Conservation (phyloP, 1,140 invertebrate genomes). For the Berghia stephanieae region DNA sequence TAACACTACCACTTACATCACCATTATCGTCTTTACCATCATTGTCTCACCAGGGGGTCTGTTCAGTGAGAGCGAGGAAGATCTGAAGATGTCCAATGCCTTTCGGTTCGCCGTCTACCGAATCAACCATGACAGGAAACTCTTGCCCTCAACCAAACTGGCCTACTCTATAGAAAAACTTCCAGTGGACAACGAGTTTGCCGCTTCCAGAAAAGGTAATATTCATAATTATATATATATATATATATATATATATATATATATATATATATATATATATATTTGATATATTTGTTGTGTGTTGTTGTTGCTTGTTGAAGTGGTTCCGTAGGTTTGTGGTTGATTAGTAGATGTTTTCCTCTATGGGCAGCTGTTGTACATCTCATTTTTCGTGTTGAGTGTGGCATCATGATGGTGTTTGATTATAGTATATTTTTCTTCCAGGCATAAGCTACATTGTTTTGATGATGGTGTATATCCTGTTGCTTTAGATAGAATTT, state of each 20-base stretch:
- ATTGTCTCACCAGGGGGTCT: constrained; percentile 45
- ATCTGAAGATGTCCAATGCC: constrained; percentile 47
- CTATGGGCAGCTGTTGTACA: no score
- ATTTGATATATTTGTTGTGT: no score
- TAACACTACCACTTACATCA: neutral
- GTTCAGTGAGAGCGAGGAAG: constrained; percentile 54
- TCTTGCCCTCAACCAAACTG: constrained; percentile 45
- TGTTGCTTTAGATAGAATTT: no score
- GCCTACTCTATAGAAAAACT: constrained; percentile 50
- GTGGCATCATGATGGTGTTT: no score
- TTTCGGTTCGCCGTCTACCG: constrained; percentile 57
- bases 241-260: constrained; percentile 24
- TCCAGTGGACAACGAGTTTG: constrained; percentile 48
- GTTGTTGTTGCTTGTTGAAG: no score
- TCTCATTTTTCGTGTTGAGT: no score
- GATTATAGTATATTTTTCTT: no score
- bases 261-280: constrained; percentile 9
- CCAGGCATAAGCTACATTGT: no score
- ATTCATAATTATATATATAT: constrained; percentile 27
- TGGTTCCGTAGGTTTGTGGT: no score
- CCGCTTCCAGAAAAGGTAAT: constrained; percentile 57
- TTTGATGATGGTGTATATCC: no score
- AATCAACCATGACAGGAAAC: constrained; percentile 52
- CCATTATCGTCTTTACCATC: neutral
- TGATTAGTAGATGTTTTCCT: no score